Base-by-base conservation (phyloP, 2,113 vertebrate genomes). In the Gobio gobio region DNA sequence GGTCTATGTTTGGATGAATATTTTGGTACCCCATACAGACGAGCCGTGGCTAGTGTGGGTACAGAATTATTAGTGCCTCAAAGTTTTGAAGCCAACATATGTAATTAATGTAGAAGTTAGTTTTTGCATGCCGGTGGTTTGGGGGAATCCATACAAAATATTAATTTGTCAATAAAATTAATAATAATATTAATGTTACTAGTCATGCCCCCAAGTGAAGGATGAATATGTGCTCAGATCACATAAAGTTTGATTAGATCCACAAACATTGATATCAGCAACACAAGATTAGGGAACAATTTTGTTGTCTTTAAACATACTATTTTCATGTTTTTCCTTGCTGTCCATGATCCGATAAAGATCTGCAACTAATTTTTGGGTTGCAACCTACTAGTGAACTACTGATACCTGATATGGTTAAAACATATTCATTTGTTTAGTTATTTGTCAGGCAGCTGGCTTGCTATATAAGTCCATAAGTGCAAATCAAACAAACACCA, bases 401-500 rank as follows among this genome's bases (percentile, higher is more conserved):
- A 70, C 66, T 70, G 66, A 73, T 82, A 87, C 86, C 88, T 92
- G 91, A 85, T 89, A 86, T 72, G 61, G 84, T 87, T 85, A 72
- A 87, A 84, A 76, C 90, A 93, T 89, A 89, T 93, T 91, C 90
- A 85, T 24, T 59, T 78, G 2, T 78, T 59, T 59, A 16, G 33
- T 43, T n/a, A 14, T n/a, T 79, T 63, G 43, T 63, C n/a, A n/a
- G 20, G 36, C 54, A 43, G 33, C 33, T 14, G 54, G 12, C 18
- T 40, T n/a, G 54, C 87, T 83, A 89, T 87, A 90, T 88, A 91
- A 93, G 93, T 93, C 93, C 92, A 88, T 92, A 90, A 84, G 88
- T 87, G 89, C 88, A 88, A 78, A 90, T 51, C 92, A 93, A 94
- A 93, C 91, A 93, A 91, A 92, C 84, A 89, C 85, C 87, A 92